Conservation (phyloP, 2,797 vertebrate species). For the Hydrolagus colliei region DNA sequence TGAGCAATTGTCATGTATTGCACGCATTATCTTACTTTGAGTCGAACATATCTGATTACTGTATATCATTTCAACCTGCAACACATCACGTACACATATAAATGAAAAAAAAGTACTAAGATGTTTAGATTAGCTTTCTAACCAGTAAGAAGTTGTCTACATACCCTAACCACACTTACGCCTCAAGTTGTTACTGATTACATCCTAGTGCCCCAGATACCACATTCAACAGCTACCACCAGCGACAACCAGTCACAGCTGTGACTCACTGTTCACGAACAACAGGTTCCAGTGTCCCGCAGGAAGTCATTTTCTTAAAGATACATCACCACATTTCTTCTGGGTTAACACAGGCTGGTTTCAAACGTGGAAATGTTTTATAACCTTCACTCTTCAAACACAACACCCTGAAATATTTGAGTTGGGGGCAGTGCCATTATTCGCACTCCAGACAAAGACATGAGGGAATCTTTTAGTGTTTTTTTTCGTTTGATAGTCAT, state of each 20-base stretch:
- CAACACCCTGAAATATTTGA: not conserved
- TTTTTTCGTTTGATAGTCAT: too few relatives aligned
- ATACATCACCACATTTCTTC: not conserved
- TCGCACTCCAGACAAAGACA: not conserved
- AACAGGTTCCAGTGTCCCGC: too few relatives aligned
- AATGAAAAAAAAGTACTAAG: not conserved
- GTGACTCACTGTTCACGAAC: not conserved
- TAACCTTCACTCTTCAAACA: not conserved
- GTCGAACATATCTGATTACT: too few relatives aligned
- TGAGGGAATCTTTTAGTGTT: not conserved
- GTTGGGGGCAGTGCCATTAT: not conserved
- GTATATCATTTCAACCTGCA: not conserved
- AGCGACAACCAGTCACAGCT: conserved; percentile 5
- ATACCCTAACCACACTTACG: not conserved
- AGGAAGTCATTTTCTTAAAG: conserved; percentile 27
- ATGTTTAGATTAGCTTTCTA: not conserved
- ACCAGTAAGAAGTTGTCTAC: not conserved
- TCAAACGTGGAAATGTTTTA: not conserved
- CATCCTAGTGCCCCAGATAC: conserved; percentile 1
- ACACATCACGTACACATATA: not conserved
- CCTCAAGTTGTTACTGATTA: conserved; percentile 1
- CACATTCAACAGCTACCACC: conserved; percentile 13
- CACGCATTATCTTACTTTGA: too few relatives aligned
- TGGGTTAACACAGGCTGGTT: not conserved
- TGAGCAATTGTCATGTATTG: too few relatives aligned